Evolutionary conservation across 2,797 vertebrate genomes (phyloP).

Genomic region (Sebastes hopkinsi): DNA sequence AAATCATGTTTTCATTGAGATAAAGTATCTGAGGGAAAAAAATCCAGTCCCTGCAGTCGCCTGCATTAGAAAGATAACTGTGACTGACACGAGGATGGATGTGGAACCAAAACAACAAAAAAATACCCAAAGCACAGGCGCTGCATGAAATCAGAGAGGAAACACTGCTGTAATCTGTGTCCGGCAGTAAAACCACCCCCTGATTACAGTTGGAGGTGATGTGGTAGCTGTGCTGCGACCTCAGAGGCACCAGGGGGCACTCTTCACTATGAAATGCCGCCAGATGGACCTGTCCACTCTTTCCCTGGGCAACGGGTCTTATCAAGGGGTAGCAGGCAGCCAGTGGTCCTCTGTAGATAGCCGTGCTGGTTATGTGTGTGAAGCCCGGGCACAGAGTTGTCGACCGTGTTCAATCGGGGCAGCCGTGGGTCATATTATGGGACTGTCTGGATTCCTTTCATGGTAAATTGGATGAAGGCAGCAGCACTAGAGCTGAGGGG

Average conservation of each 20-base stretch:
- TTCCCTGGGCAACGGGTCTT: slow-evolving; percentile 61
- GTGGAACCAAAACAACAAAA: slow-evolving; percentile 40
- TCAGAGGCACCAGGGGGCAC: slow-evolving; percentile 65
- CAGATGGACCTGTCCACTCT: slow-evolving; percentile 27
- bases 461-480: slow-evolving; percentile 74
- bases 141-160: slow-evolving; percentile 43
- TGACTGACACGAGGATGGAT: slow-evolving; percentile 47
- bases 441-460: slow-evolving; percentile 69
- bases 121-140: not conserved
- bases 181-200: slow-evolving; percentile 25
- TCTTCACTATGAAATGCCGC: slow-evolving; percentile 54
- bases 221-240: slow-evolving; percentile 19
- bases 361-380: slow-evolving; percentile 44
- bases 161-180: slow-evolving; percentile 54
- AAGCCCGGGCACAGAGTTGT: slow-evolving; percentile 43
- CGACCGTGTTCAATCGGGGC: slow-evolving; percentile 48
- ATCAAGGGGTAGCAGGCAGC: slow-evolving; percentile 69
- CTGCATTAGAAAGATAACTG: slow-evolving; percentile 62
- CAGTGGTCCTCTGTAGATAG: slow-evolving; percentile 65
- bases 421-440: slow-evolving; percentile 60
- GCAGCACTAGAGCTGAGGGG: slow-evolving; percentile 52
- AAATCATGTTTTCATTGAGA: slow-evolving; percentile 44
- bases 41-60: slow-evolving; percentile 10
- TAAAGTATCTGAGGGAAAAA: slow-evolving; percentile 13
- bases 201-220: not conserved